Percentiles rank a stretch among this genome's conserved stretches.
phyloP scores from a whole-genome alignment of 2,113 vertebrate species.

The Engystomops pustulosus region DNA sequence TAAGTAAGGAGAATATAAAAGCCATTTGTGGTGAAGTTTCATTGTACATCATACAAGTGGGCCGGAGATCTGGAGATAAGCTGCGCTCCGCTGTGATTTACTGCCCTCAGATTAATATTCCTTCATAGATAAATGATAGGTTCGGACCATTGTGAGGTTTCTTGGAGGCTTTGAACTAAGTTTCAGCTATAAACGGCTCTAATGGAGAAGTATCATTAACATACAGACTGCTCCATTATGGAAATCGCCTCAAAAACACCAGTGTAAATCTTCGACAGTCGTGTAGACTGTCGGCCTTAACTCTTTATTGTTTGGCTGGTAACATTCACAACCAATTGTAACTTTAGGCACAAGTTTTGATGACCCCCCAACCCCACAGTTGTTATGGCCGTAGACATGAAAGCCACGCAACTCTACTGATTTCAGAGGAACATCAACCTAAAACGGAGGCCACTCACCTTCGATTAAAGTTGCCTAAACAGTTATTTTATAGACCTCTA shows the following conservation, averaged over 20 bases:
- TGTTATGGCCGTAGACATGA: too few relatives aligned
- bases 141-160: conserved; percentile 24
- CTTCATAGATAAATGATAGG: conserved; percentile 43
- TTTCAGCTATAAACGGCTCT: conserved; percentile 39
- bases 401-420: too few relatives aligned
- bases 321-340: too few relatives aligned
- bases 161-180: conserved; percentile 19
- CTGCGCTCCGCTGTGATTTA: conserved; percentile 23
- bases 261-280: conserved; percentile 8
- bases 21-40: conserved; percentile 16
- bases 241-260: not conserved
- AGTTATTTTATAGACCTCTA: too few relatives aligned
- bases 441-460: too few relatives aligned
- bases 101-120: conserved; percentile 29
- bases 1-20: conserved; percentile 36
- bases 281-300: not conserved
- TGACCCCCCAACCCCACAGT: too few relatives aligned
- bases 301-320: not conserved
- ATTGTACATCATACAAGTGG: not conserved
- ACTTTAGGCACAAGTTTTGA: too few relatives aligned
- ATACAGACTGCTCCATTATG: conserved; percentile 26
- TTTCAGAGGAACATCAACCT: too few relatives aligned
- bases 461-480: too few relatives aligned
- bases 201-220: conserved; percentile 38
- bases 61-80: conserved; percentile 38